These are phyloP conservation scores for Dysmachus trigonus DNA, from an alignment of 2,888 invertebrate species.

Conservation along the genomic window DNA sequence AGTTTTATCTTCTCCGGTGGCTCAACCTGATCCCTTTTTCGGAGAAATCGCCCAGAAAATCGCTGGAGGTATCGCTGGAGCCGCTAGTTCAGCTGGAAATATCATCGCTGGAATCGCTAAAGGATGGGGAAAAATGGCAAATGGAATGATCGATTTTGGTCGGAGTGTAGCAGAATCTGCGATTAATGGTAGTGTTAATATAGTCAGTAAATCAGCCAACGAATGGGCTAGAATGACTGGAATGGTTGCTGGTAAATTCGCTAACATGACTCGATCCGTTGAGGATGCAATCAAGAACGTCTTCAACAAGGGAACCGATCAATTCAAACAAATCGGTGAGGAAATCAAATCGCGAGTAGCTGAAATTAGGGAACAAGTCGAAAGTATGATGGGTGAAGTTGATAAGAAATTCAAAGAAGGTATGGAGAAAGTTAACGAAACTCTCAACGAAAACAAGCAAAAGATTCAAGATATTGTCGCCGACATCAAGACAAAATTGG, in stretches of 20 bases:
- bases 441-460: not conserved
- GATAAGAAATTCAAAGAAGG: not conserved
- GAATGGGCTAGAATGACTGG: not conserved
- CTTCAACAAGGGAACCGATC: not conserved
- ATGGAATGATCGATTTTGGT: not conserved
- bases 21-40: not conserved
- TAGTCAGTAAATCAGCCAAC: not conserved
- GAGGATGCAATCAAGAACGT: not conserved
- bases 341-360: not conserved
- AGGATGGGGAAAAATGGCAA: not conserved
- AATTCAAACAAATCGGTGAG: not conserved
- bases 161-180: not conserved
- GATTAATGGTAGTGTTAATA: not conserved
- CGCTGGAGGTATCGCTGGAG: not conserved
- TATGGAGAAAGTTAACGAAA: not conserved
- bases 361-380: not conserved
- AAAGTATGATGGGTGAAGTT: not conserved
- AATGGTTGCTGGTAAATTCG: not conserved
- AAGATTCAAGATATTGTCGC: not conserved
- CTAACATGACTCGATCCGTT: not conserved
- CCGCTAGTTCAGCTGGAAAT: not conserved
- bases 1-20: not conserved
- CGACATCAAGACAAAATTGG: not conserved
- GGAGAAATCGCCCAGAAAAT: not conserved
- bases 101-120: not conserved